Conservation (phyloP, 2,113 vertebrate genomes). For the rat (Rattus norvegicus) region GRCr8 NC_086022.1:13054501-13055000, state of each 20-base stretch:
- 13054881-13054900: not conserved
- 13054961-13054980: not conserved
- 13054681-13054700: not conserved
- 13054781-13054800: conserved; percentile 11
- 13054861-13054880: not conserved
- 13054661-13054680: conserved; percentile 32
- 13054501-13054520: not conserved
- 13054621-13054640: not conserved
- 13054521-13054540: not conserved
- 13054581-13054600: not conserved
- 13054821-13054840: not conserved
- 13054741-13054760: not conserved
- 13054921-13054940: not conserved
- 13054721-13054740: not conserved
- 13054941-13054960: not conserved
- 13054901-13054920: not conserved
- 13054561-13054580: not conserved
- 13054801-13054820: not conserved
- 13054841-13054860: not conserved
- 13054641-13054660: conserved; percentile 39
- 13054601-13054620: not conserved
- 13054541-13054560: not conserved
- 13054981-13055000: not conserved
- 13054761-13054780: conserved; percentile 18
- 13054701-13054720: conserved; percentile 23